Evolutionary conservation across 2,888 invertebrate species (phyloP), one percentile per base, ranked within the genome.

Genomic region (Branchipolynoe longqiensis): DNA sequence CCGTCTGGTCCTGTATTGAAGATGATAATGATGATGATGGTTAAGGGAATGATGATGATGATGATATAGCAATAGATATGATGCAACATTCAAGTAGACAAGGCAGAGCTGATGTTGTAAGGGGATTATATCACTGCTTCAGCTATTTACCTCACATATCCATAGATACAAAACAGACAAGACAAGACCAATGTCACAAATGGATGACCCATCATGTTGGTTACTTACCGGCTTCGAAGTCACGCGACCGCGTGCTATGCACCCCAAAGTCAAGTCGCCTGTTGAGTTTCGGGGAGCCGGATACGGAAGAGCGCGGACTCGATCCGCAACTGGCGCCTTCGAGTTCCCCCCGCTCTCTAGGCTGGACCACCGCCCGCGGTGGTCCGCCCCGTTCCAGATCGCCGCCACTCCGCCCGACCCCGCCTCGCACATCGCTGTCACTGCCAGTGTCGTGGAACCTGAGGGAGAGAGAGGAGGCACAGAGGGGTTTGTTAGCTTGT

Each of bases 291-390:
- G 83, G 86, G 3, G 86, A 84, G 0, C 83, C 78, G 14, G 83
- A 41, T 58, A 88, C 87, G 87, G 91, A 90, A 8, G 90, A 88
- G 2, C 89, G 88, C 0, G 91, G 91, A 87, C 91, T 91, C 73
- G 91, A 90, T 74, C 90, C 90, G 25, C 89, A 90, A 86, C 92
- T 92, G 64, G 91, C 91, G 18, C 92, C 92, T 58, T 93, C 93
- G 28, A 92, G 86, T 78, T 91, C 89, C 8, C 88, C 86, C 28
- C 90, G 78, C 28, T 84, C 83, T 36, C 78, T 28, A 6, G 41
- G 25, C n/a, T n/a, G n/a, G n/a, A n/a, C n/a, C n/a, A n/a, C n/a
- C n/a, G n/a, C 82, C 40, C 59, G 58, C 28, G 58, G 36, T 33
- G 73, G 41, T 22, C 31, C 41, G 6, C 25, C 41, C 0, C 33